phyloP scores from a whole-genome alignment of 2,888 invertebrate genomes.

The Parochlus steinenii region DNA sequence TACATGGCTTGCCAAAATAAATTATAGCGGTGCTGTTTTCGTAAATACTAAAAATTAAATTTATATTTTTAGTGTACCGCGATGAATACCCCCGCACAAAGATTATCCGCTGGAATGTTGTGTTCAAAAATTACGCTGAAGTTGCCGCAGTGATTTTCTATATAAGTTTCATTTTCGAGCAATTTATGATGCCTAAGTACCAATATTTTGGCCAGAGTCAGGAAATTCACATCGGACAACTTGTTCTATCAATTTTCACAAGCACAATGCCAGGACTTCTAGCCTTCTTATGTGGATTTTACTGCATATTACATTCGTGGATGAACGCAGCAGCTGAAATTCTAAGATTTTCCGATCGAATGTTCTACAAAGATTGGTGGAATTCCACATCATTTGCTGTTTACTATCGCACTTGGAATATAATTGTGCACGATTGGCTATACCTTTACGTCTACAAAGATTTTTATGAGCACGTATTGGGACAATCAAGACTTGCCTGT shows the following conservation, averaged over 20 bases:
- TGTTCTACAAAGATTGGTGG: conserved; percentile 91
- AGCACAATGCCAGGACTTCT: conserved; percentile 59
- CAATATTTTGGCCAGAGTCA: conserved; percentile 40
- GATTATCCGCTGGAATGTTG: conserved; percentile 57
- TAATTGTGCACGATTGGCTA: conserved; percentile 88
- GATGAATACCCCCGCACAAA: conserved; percentile 63
- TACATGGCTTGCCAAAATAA: too few species aligned
- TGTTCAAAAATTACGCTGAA: conserved; percentile 51
- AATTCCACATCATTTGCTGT: conserved; percentile 62
- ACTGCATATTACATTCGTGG: conserved; percentile 79
- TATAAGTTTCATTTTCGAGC: conserved; percentile 63
- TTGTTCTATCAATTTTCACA: conserved; percentile 47
- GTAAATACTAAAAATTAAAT: too few species aligned
- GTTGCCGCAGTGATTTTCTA: conserved; percentile 65
- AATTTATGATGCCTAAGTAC: conserved; percentile 55
- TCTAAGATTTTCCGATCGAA: conserved; percentile 69
- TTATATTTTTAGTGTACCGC: conserved; percentile 28
- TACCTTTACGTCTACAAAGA: conserved; percentile 79
- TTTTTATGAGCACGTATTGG: conserved; percentile 30
- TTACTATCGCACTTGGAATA: conserved; percentile 91
- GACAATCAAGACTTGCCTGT: conserved; percentile 33
- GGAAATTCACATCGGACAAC: conserved; percentile 29
- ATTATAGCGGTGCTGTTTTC: too few species aligned
- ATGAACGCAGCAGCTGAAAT: conserved; percentile 83
- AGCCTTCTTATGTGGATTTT: conserved; percentile 60